These are phyloP conservation scores for Ridgeia piscesae DNA, from an alignment of 1,140 invertebrate genomes.

Conservation along the genomic window DNA sequence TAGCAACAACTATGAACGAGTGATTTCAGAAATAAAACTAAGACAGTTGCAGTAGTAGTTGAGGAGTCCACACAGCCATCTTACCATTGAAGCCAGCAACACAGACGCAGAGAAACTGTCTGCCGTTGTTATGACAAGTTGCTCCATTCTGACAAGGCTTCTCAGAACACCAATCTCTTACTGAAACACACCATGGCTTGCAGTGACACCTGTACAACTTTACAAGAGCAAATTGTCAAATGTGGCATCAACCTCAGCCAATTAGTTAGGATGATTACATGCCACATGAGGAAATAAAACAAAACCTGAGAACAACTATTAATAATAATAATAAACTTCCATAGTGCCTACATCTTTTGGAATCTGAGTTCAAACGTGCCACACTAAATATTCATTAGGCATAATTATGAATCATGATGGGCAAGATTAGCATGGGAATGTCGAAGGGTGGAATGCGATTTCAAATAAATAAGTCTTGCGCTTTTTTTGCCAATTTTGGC, in stretches of 20 bases:
- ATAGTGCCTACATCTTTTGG: too few species aligned
- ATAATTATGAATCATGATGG: too few species aligned
- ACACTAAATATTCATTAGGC: too few species aligned
- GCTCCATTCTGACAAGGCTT: slow-evolving; percentile 85
- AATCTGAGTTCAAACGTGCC: too few species aligned
- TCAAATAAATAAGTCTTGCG: too few species aligned
- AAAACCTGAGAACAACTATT: not conserved
- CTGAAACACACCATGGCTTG: not conserved
- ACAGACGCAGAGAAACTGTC: slow-evolving; percentile 69
- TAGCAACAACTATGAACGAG: not conserved
- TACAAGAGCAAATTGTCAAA: not conserved
- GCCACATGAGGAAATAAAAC: too few species aligned
- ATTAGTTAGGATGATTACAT: not conserved
- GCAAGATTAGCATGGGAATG: too few species aligned
- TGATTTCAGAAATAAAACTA: too few species aligned
- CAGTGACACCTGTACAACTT: not conserved
- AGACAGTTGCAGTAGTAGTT: not conserved
- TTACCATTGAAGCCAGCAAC: slow-evolving; percentile 60
- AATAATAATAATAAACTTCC: too few species aligned
- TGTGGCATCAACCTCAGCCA: not conserved
- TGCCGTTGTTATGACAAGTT: slow-evolving; percentile 77
- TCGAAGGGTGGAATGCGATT: too few species aligned
- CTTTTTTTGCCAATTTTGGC: too few species aligned
- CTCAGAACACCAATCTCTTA: slow-evolving; percentile 75
- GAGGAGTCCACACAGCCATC: not conserved